Conservation (phyloP, 1,140 invertebrate genomes). For the Ips typographus region DNA sequence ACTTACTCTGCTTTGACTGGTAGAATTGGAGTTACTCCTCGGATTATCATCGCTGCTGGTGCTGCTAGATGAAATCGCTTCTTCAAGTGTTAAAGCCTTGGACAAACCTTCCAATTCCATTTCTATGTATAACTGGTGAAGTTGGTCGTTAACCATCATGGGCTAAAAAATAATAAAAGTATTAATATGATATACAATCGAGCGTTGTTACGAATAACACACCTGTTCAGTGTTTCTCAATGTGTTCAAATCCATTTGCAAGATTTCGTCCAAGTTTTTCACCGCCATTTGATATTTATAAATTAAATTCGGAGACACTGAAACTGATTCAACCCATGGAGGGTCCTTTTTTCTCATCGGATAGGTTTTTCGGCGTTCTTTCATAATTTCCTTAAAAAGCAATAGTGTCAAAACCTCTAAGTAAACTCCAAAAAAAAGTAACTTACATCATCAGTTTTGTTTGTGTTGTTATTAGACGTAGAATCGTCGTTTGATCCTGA, state of each 20-base stretch:
- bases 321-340: conserved; percentile 65
- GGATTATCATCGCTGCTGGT: conserved; percentile 56
- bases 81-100: conserved; percentile 62
- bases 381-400: conserved; percentile 39
- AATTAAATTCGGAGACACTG: conserved; percentile 65
- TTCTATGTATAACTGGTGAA: conserved; percentile 70
- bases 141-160: conserved; percentile 69
- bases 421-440: neutral
- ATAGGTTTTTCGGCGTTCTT: conserved; percentile 39
- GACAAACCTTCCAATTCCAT: conserved; percentile 65
- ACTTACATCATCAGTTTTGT: conserved; percentile 44
- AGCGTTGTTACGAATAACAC: conserved; percentile 5
- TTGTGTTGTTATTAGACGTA: conserved; percentile 42
- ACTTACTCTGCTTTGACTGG: conserved; percentile 37
- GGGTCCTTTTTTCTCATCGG: conserved; percentile 57
- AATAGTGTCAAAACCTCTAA: neutral
- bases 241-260: conserved; percentile 62
- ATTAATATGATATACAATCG: neutral
- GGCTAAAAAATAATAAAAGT: conserved; percentile 54
- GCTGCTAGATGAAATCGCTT: conserved; percentile 63
- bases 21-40: conserved; percentile 14
- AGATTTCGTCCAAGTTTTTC: conserved; percentile 63
- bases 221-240: conserved; percentile 64
- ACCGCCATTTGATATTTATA: conserved; percentile 68
- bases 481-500: conserved; percentile 50